Base-by-base conservation (phyloP, 2,113 vertebrate species). In the Mohoua ochrocephala region DNA sequence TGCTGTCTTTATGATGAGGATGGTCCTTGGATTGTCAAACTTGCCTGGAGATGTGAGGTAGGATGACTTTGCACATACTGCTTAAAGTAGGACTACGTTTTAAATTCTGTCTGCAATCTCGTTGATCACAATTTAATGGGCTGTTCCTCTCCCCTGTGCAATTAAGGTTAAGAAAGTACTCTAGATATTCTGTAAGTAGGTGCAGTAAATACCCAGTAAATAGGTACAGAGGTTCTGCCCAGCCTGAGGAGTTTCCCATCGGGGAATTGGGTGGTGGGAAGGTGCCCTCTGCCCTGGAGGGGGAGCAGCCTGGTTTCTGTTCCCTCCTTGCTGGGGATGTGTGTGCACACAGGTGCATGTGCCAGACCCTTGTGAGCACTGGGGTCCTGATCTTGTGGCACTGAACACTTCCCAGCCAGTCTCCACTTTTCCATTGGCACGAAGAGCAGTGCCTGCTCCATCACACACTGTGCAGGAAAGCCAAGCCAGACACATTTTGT, bases 311-410 rank as follows among this genome's bases (percentile, higher is more conserved):
- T 50, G 39, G 16, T 7, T 45, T 26, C 41, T 56, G 8, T 49
- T 49, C 35, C 50, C 47, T 41, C 49, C 39, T 59, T 45, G 39
- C 33, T 57, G 74, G 47, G 44, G 11, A 13, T 50, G 47, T 35
- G 21, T 12, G 53, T 13, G 22, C 4, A 33, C 41, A 60, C 2
- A 2, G 0, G 2, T 5, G 50, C 0, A 1, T 47, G 37, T 42
- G n/a, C 7, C 70, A 45, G 47, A 15, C 13, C 37, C 33, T 24
- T 45, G 28, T n/a, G 42, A 23, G 19, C 3, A 0, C 56, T 28
- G 19, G 15, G 28, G 7, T 33, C 37, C 52, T 50, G 56, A 4
- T 31, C 37, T 6, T 24, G 45, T 44, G 83, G 19, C 15, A 8
- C n/a, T 33, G 37, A 49, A 16, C 23, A 5, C 15, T 19, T 75